Conservation (phyloP, 1,140 invertebrate species). For the Heliconius hewitsoni region DNA sequence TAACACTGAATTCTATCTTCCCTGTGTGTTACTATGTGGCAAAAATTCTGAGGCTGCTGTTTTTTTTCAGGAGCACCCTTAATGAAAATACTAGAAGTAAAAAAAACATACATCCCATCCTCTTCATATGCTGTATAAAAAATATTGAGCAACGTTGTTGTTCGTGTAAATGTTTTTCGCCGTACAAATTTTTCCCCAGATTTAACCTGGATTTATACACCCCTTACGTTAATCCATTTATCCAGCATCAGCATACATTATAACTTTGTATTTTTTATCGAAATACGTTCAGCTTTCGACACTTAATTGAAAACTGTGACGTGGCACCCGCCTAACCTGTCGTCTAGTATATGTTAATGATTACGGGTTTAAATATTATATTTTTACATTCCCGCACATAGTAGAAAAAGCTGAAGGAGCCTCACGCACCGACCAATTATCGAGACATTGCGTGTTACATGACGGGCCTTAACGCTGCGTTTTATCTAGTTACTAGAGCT, state of each 20-base stretch:
- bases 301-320: constrained; percentile 10
- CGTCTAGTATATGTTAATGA: background rate
- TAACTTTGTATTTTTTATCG: constrained; percentile 15
- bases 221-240: constrained; percentile 12
- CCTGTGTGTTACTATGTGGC: no score
- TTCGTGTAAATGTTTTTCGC: background rate
- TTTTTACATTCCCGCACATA: no score
- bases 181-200: constrained; percentile 10
- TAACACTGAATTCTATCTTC: no score
- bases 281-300: constrained; percentile 6
- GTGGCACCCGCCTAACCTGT: background rate
- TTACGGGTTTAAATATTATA: no score
- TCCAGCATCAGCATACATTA: constrained; percentile 6
- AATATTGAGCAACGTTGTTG: background rate
- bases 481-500: no score
- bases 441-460: no score
- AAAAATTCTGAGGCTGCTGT: no score
- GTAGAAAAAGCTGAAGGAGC: no score
- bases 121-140: background rate
- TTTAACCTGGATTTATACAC: constrained; percentile 11
- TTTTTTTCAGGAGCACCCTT: background rate
- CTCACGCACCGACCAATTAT: no score
- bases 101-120: constrained; percentile 5
- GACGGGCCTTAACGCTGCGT: no score
- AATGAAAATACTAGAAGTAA: constrained; percentile 16